Conservation (phyloP, 2,888 invertebrate species). For the Drosophila merina region DNA sequence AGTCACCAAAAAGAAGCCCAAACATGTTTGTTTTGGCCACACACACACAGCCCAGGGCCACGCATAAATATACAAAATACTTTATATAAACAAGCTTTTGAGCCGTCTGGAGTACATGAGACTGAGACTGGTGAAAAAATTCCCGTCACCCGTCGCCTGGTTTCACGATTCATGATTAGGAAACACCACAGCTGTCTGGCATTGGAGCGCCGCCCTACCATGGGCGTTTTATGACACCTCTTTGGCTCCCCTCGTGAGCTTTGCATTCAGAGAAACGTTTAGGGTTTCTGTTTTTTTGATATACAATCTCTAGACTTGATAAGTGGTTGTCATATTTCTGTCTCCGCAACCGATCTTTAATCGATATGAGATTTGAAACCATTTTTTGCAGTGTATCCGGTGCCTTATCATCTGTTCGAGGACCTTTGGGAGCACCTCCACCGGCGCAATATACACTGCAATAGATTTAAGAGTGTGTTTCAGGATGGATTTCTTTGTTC, state of each 20-base stretch:
- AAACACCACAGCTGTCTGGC: slow-evolving; percentile 38
- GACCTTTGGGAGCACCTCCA: slow-evolving; percentile 33
- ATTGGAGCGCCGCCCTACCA: slow-evolving; percentile 32
- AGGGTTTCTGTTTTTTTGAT: not conserved
- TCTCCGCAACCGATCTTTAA: not conserved
- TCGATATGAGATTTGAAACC: no score
- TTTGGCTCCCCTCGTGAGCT: no score
- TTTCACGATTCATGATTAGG: slow-evolving; percentile 30
- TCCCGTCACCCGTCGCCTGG: slow-evolving; percentile 33
- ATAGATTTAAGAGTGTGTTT: slow-evolving; percentile 5
- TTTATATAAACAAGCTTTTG: slow-evolving; percentile 41
- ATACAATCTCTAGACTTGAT: not conserved
- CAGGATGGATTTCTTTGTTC: slow-evolving; percentile 22
- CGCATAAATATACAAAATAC: slow-evolving; percentile 7
- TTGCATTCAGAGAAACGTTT: not conserved
- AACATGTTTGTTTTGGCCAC: slow-evolving; percentile 54
- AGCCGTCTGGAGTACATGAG: not conserved
- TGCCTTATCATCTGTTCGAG: slow-evolving; percentile 27
- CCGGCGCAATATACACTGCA: slow-evolving; percentile 1
- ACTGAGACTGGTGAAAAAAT: slow-evolving; percentile 15
- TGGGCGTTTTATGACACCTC: slow-evolving; percentile 22
- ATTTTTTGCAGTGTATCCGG: not conserved
- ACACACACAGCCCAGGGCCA: not conserved
- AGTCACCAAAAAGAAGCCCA: slow-evolving; percentile 46
- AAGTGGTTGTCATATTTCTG: not conserved